These are phyloP conservation scores for Calcarius lapponicus DNA, from an alignment of 2,797 vertebrate species.

Conservation along the genomic window DNA sequence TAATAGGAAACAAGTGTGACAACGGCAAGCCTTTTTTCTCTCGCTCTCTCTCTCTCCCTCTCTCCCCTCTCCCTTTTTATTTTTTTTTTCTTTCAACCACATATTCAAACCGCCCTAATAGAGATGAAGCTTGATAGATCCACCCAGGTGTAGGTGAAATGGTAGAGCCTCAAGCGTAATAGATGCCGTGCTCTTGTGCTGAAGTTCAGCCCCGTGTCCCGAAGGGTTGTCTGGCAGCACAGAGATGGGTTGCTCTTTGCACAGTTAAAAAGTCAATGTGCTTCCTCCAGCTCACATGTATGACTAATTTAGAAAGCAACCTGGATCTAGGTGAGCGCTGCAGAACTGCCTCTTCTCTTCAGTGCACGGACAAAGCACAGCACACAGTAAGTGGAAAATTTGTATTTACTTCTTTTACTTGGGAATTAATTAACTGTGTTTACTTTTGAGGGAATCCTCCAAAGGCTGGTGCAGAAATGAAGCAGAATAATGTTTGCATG, in stretches of 20 bases:
- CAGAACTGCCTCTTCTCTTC: constrained; percentile 45
- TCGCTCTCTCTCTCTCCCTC: not conserved
- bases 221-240: constrained; percentile 67
- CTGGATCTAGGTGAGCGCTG: constrained; percentile 71
- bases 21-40: constrained; percentile 68
- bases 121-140: constrained; percentile 80
- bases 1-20: constrained; percentile 85
- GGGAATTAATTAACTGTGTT: constrained; percentile 74
- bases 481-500: constrained; percentile 60
- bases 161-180: constrained; percentile 70
- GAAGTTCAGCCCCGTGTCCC: constrained; percentile 74
- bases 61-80: not conserved
- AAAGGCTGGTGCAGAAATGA: constrained; percentile 65
- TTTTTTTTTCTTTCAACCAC: constrained; percentile 60
- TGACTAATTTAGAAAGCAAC: constrained; percentile 70
- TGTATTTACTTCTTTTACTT: constrained; percentile 67
- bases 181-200: constrained; percentile 67
- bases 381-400: constrained; percentile 75
- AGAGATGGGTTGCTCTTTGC: constrained; percentile 58
- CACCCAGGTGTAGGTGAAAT: constrained; percentile 82
- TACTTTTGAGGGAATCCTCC: constrained; percentile 72
- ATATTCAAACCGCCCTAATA: constrained; percentile 73
- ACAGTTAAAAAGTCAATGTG: constrained; percentile 66
- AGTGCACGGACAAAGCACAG: constrained; percentile 62
- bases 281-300: constrained; percentile 42